A percentile compares a stretch with the other conserved stretches of the same genome.
These are phyloP conservation scores for Streblospio benedicti DNA, from an alignment of 1,140 invertebrate genomes.

Conservation along the genomic window DNA sequence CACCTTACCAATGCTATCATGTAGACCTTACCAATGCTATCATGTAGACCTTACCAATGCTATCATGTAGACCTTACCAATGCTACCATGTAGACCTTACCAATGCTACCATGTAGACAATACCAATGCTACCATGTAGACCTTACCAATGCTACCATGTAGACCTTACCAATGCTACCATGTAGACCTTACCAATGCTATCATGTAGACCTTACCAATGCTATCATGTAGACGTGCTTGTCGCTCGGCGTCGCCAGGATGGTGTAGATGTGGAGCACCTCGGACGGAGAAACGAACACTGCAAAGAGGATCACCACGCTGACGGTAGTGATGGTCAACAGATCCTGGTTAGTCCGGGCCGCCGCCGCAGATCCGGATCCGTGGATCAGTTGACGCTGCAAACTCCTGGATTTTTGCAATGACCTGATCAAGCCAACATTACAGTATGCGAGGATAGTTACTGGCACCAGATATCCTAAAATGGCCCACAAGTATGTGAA, in stretches of 20 bases:
- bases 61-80: too few species aligned
- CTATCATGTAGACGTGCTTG: too few species aligned
- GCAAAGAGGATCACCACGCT: constrained; percentile 40
- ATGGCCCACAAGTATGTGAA: constrained; percentile 38
- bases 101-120: too few species aligned
- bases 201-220: too few species aligned
- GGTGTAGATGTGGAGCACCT: constrained; percentile 22
- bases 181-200: too few species aligned
- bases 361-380: neutral
- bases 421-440: constrained; percentile 38
- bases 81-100: too few species aligned
- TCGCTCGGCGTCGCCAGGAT: neutral
- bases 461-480: constrained; percentile 30
- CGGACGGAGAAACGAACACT: constrained; percentile 39
- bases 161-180: too few species aligned
- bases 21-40: too few species aligned
- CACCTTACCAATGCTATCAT: too few species aligned
- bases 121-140: too few species aligned
- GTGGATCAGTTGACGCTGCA: constrained; percentile 14
- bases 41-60: too few species aligned
- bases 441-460: constrained; percentile 32
- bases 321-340: constrained; percentile 36
- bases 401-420: constrained; percentile 33
- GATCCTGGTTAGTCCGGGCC: constrained; percentile 14
- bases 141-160: too few species aligned